A percentile compares a stretch with the other conserved stretches of the same genome.
These are phyloP conservation scores for Allygus modestus DNA, from an alignment of 2,888 invertebrate genomes.

Conservation along the genomic window DNA sequence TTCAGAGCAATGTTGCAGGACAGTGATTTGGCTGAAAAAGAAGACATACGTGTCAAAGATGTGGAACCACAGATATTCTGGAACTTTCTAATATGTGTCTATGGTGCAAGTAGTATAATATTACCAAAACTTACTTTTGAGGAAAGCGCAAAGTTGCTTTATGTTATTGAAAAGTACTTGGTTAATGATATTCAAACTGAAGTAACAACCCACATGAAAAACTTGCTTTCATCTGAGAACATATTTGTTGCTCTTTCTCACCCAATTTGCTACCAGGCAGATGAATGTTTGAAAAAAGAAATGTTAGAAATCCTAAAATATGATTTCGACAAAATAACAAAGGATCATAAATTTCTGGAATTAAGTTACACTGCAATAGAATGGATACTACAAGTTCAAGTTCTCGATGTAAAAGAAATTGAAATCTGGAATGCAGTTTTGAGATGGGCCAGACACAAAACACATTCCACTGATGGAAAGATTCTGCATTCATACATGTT, in stretches of 20 bases:
- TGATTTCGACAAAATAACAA: neutral
- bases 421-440: slow-evolving; percentile 34
- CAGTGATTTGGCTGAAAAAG: neutral
- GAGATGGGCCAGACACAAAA: slow-evolving; percentile 16
- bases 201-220: neutral
- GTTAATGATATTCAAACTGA: neutral
- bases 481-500: neutral
- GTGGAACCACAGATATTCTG: slow-evolving; percentile 23
- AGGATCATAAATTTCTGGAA: neutral
- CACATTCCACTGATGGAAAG: neutral
- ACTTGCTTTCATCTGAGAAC: neutral
- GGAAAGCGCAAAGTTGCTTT: slow-evolving; percentile 2
- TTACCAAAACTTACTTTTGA: slow-evolving; percentile 35
- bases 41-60: neutral
- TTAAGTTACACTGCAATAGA: neutral
- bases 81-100: slow-evolving; percentile 18
- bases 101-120: neutral
- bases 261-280: neutral
- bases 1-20: neutral
- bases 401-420: neutral
- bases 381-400: neutral
- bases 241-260: slow-evolving; percentile 19
- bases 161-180: slow-evolving; percentile 2
- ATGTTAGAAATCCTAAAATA: neutral
- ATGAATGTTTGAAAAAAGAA: neutral